Evolutionary conservation across 2,888 invertebrate species (phyloP), one percentile per base, ranked within the genome.

Genomic region (Leptarthrus brevirostris): DNA sequence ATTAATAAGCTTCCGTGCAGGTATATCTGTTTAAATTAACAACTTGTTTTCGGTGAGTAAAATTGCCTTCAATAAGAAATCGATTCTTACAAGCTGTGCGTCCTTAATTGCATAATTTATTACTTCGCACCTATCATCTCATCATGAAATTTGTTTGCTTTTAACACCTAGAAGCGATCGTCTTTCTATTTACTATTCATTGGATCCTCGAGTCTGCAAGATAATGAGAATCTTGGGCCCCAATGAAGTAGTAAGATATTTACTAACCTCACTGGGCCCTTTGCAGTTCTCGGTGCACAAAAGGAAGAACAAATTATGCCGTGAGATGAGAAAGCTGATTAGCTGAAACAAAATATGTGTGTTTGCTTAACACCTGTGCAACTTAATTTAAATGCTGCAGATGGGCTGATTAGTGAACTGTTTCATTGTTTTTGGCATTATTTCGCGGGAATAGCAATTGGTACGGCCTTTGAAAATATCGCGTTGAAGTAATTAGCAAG

Each of bases 31-130:
- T 8, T 30, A 6, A 30, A 10, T 20, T 12, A 61, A 40, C n/a
- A 40, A n/a, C 69, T 52, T 49, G 69, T 69, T 69, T 52, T 52
- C 47, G 70, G 30, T 53, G 30, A 53, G 53, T 70, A 22, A 20
- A 70, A 70, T 53, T 64, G 58, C 69, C 72, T 72, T 73, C 74
- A 73, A 75, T 40, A 74, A 75, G 74, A 72, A 77, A 77, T 78
- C 76, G 77, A 77, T 77, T 78, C 76, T 16, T 75, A 77, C 72
- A 76, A 78, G 76, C 78, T 77, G 77, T 77, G 78, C 78, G 77
- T 77, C 76, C 77, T 75, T 79, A 78, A 79, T 78, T 79, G 78
- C 76, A 78, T 78, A 78, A 79, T 79, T 79, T 79, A 79, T 78
- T 76, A 77, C 74, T 73, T 73, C 76, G 74, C 72, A 74, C 52